Base-by-base conservation (phyloP, 2,888 invertebrate species). In the Ormyrus rosae region DNA sequence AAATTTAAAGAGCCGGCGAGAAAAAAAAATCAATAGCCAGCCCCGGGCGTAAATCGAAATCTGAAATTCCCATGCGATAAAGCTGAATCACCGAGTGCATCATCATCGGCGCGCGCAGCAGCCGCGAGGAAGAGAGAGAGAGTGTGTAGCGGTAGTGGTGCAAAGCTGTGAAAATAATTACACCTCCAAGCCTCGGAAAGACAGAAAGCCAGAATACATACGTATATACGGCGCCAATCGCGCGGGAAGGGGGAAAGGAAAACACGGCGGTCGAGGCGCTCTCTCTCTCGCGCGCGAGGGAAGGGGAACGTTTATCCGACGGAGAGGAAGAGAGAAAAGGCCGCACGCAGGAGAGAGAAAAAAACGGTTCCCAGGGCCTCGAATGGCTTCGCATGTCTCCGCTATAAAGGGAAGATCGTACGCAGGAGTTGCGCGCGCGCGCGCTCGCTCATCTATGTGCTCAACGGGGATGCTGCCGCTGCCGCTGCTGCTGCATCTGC, bases 81-180 rank as follows among this genome's bases (percentile, higher is more conserved):
- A 45, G 50, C 48, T 34, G 51, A 71, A n/a, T 61, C 51, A 61
- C 34, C 51, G 61, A 71, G 48, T 73, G 48, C 46, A 72, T 64
- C 64, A 46, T 73, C 55, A 73, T 64, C 46, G 11, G 9, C 46
- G 51, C 34, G 7, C 61, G 50, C 50, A 19, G 19, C 19, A 19
- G 19, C 19, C 19, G 19, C 19, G 19, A 19, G 19, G 1, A 19
- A 19, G 19, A 19, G 19, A 19, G 19, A 19, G 19, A 19, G 19
- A 19, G 19, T 2, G 13, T 13, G 13, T 67, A 19, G 51, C 5
- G 5, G 68, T 81, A 79, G 19, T 19, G 82, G 82, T 83, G 82
- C 85, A 87, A 88, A 87, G 88, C 89, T 89, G 88, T 87, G 86
- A 89, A 89, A 89, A 89, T 89, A 89, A 89, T 89, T 89, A 87